Evolutionary conservation across 2,888 invertebrate genomes (phyloP).

Genomic region (Ophion slaviceki): DNA sequence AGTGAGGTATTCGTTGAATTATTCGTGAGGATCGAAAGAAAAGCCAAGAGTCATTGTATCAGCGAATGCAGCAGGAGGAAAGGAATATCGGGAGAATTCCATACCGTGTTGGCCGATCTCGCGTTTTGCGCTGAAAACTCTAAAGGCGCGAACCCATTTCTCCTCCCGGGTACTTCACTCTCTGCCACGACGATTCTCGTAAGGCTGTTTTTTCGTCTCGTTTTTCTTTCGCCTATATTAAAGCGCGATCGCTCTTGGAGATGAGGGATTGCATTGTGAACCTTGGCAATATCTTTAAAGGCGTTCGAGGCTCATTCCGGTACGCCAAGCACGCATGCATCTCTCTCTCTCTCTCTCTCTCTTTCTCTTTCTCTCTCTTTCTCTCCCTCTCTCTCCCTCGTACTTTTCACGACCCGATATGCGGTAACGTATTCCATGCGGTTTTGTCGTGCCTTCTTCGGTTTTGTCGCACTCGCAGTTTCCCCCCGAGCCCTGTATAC

Average conservation of each 20-base stretch:
- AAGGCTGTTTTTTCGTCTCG: not conserved
- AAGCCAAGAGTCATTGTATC: slow-evolving; percentile 7
- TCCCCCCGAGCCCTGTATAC: not conserved
- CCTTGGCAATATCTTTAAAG: slow-evolving; percentile 74
- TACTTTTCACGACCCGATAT: slow-evolving; percentile 35
- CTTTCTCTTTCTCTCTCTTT: not conserved
- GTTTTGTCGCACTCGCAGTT: not conserved
- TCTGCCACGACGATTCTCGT: not conserved
- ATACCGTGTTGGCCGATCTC: slow-evolving; percentile 17
- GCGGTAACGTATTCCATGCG: slow-evolving; percentile 59
- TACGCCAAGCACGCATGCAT: slow-evolving; percentile 41
- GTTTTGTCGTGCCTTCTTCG: slow-evolving; percentile 40
- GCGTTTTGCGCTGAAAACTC: slow-evolving; percentile 33
- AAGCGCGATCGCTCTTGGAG: slow-evolving; percentile 56
- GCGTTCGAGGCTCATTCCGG: slow-evolving; percentile 62
- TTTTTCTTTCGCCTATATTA: slow-evolving; percentile 36
- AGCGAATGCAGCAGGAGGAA: slow-evolving; percentile 5
- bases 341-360: slow-evolving; percentile 4
- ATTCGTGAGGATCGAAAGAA: slow-evolving; percentile 36
- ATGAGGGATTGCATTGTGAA: slow-evolving; percentile 77
- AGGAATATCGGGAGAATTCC: slow-evolving; percentile 46
- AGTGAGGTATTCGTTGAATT: slow-evolving; percentile 7
- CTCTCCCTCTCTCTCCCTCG: not conserved
- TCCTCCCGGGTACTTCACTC: not conserved
- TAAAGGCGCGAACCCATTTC: slow-evolving; percentile 32